phyloP scores from a whole-genome alignment of 2,888 invertebrate species.

The Cryptus armator region DNA sequence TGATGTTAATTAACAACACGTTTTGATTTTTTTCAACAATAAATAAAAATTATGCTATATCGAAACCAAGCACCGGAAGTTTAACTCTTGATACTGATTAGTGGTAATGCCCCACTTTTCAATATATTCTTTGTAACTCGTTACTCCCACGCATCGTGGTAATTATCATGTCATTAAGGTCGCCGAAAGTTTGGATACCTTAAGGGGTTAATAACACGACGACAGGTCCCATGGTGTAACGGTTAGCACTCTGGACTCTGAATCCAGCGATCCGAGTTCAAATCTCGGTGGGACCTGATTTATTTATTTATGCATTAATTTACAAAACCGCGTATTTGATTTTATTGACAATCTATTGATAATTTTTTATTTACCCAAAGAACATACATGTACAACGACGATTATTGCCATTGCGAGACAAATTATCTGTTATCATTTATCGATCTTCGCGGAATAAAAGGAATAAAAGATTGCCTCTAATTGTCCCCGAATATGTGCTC shows the following conservation, averaged over 20 bases:
- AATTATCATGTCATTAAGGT: not conserved
- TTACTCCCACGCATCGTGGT: not conserved
- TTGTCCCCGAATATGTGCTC: not conserved
- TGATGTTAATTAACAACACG: too few relatives aligned
- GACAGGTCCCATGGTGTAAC: constrained; percentile 90
- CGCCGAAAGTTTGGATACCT: not conserved
- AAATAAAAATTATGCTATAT: too few relatives aligned
- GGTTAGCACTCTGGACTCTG: constrained; percentile 93
- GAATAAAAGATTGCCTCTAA: not conserved
- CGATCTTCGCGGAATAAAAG: not conserved
- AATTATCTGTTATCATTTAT: not conserved
- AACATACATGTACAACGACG: not conserved
- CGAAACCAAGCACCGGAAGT: too few relatives aligned
- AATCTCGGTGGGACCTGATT: constrained; percentile 90
- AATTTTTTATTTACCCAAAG: not conserved
- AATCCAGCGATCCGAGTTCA: constrained; percentile 93
- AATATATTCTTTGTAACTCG: not conserved
- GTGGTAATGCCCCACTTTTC: too few relatives aligned
- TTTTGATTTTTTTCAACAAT: too few relatives aligned
- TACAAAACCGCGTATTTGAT: constrained; percentile 1
- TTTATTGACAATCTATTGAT: not conserved
- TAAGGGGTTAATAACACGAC: not conserved
- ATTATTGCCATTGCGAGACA: not conserved
- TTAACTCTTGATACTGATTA: too few relatives aligned
- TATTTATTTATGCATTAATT: constrained; percentile 5